These are phyloP conservation scores for Littorina saxatilis DNA, from an alignment of 1,140 invertebrate species.

Conservation along the genomic window DNA sequence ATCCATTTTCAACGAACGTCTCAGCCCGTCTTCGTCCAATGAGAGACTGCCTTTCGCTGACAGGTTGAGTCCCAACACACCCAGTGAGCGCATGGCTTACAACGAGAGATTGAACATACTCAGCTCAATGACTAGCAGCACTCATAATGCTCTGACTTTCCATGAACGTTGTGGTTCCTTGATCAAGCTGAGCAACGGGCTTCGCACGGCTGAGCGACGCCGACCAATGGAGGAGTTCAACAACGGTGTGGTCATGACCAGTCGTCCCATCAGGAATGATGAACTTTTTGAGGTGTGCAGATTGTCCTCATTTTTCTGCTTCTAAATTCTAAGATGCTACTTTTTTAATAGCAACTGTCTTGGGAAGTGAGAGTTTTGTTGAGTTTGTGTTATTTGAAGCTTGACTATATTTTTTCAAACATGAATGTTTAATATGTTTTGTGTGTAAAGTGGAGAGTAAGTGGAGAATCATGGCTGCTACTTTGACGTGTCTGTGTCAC, in stretches of 20 bases:
- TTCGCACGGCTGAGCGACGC: slow-evolving; percentile 87
- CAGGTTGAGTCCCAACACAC: slow-evolving; percentile 3
- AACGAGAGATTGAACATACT: slow-evolving; percentile 32
- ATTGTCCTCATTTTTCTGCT: no score
- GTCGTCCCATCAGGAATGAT: slow-evolving; percentile 82
- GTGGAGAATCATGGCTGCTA: no score
- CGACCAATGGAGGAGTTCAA: slow-evolving; percentile 83
- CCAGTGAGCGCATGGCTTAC: slow-evolving; percentile 32
- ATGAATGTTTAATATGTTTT: no score
- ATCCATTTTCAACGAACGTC: slow-evolving; percentile 1
- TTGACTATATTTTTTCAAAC: no score
- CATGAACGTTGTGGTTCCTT: slow-evolving; percentile 91
- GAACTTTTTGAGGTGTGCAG: slow-evolving; percentile 90
- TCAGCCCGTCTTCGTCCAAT: slow-evolving; percentile 21
- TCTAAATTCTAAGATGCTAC: no score
- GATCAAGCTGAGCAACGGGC: slow-evolving; percentile 91
- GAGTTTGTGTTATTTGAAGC: no score
- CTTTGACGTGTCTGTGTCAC: no score
- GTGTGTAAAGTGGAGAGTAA: no score
- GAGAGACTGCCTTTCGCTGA: slow-evolving; percentile 3
- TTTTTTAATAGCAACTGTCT: no score
- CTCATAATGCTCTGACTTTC: slow-evolving; percentile 84
- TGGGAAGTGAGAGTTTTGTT: no score
- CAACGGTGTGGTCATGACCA: slow-evolving; percentile 89
- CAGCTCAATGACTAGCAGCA: slow-evolving; percentile 50